Percentiles rank a stretch among this genome's conserved stretches.
Conservation (phyloP, 2,888 invertebrate genomes). For the Drosophila hamatofila region DNA sequence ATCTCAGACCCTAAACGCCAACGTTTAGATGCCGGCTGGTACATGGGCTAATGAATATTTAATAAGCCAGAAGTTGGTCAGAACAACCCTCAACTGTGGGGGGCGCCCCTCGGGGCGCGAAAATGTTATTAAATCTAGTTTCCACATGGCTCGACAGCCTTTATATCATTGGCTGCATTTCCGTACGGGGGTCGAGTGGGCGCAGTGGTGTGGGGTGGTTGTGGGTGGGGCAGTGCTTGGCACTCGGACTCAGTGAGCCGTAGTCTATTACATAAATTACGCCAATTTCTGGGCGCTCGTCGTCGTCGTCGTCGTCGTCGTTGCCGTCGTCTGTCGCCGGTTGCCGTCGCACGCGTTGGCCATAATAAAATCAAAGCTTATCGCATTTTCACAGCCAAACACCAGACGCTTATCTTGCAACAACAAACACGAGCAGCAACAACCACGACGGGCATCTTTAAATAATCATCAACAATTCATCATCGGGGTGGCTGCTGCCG, state of each 20-base stretch:
- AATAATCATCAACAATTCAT: constrained; percentile 85
- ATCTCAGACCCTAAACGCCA: background rate
- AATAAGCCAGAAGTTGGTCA: constrained; percentile 66
- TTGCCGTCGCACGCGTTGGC: constrained; percentile 68
- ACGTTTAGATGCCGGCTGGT: constrained; percentile 30
- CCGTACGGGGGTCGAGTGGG: background rate
- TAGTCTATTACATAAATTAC: constrained; percentile 80
- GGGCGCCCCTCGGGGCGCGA: constrained; percentile 30
- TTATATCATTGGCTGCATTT: constrained; percentile 61
- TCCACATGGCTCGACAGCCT: constrained; percentile 74
- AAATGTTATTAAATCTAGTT: constrained; percentile 82
- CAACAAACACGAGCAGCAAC: constrained; percentile 21
- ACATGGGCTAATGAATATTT: constrained; percentile 83
- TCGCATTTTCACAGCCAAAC: constrained; percentile 83
- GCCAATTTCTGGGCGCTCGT: constrained; percentile 63
- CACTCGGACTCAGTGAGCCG: constrained; percentile 51
- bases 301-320: constrained; percentile 33
- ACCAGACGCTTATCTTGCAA: constrained; percentile 80
- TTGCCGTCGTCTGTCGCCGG: constrained; percentile 33
- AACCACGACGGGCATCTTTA: constrained; percentile 77
- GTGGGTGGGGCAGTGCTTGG: too few species aligned
- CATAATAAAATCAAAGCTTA: constrained; percentile 79
- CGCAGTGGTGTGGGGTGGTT: too few species aligned
- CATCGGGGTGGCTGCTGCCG: constrained; percentile 59
- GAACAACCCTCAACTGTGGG: constrained; percentile 45